Evolutionary conservation across 2,113 vertebrate genomes (phyloP), one percentile per base, ranked within the genome.

Genomic region (Sylvilagus bachmani): DNA sequence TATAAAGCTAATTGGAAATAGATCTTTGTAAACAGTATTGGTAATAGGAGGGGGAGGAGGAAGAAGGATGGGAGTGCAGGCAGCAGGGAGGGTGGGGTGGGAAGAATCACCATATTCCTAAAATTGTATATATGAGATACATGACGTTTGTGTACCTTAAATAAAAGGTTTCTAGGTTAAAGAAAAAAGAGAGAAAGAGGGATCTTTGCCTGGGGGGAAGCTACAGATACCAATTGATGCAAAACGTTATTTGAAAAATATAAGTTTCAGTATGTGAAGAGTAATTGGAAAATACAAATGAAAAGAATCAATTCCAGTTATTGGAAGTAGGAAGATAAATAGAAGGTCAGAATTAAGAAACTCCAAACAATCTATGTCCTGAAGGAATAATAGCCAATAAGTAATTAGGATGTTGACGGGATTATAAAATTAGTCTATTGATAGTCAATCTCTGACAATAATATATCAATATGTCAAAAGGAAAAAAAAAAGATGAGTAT

Each of bases 211-310:
- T 64, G 64, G 73, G 33, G 7, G 33, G 53, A 78, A 83, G 78
- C 53, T 24, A 24, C 11, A 62, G 62, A 24, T 27, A 58, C 9
- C 51, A 62, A 33, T 27, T 36, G 51, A 83, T 73, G 70, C 27
- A 87, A 87, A 13, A 70, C 44, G 31, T 5, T 51, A 8, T 71
- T 73, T 78, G 53, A 31, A 80, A 93, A 90, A 81, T 22, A 70
- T 17, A 12, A 36, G n/a, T 61, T 33, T 86, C 79, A 29, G 11
- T 77, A 66, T 38, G 10, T 51, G 29, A 77, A 70, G 70, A 71
- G 29, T 44, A 78, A 82, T 77, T 82, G 58, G 62, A 95, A 90
- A 95, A 82, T 29, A 87, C 62, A 81, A 82, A 64, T 33, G 64
- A 87, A 87, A 82, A 33, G 6, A 7, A 77, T 22, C 78, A 71